Evolutionary conservation across 2,888 invertebrate genomes (phyloP), one percentile per base, ranked within the genome.

Genomic region (Drosophila stalkeri): DNA sequence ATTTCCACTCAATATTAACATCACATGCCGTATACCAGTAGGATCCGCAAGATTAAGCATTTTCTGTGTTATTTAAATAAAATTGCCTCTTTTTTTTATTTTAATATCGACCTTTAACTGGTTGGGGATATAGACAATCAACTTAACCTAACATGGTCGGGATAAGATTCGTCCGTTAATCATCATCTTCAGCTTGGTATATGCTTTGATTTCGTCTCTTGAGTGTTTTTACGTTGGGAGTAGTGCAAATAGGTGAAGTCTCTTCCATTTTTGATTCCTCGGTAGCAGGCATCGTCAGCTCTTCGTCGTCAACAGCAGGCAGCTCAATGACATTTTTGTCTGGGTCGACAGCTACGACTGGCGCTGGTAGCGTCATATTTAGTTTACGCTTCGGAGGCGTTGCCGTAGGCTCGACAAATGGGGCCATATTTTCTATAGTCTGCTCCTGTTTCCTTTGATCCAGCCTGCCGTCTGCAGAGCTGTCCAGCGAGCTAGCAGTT

Each of bases 171-270:
- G 12, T 37, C 12, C 18, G 18, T 59, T 61, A 72, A 55, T 60
- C 47, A 20, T 86, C 79, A n/a, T 84, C 81, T 31, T 75, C 77
- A 3, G 75, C 47, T 47, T 86, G 81, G 72, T 93, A 93, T 18
- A 93, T 91, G 51, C 83, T 77, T 68, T 92, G 91, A 74, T 93
- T 93, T 51, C 93, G 80, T 41, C 93, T 86, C 70, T 92, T 93
- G n/a, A 93, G 91, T 47, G 91, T 92, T 63, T 93, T 93, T 0
- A 80, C 14, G 60, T 63, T 77, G 8, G 56, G 63, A 74, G 55
- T 77, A 7, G 33, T 2, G 1, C 43, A 20, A 37, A 37, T 27
- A 7, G 39, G 16, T 16, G 44, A n/a, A 23, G 18, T 64, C 37
- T 63, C 3, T 20, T 62, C 44, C 3, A 35, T 23, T n/a, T 43